A percentile compares a stretch with the other conserved stretches of the same genome.
phyloP scores from a whole-genome alignment of 2,888 invertebrate species.

The Lasius platythorax region DNA sequence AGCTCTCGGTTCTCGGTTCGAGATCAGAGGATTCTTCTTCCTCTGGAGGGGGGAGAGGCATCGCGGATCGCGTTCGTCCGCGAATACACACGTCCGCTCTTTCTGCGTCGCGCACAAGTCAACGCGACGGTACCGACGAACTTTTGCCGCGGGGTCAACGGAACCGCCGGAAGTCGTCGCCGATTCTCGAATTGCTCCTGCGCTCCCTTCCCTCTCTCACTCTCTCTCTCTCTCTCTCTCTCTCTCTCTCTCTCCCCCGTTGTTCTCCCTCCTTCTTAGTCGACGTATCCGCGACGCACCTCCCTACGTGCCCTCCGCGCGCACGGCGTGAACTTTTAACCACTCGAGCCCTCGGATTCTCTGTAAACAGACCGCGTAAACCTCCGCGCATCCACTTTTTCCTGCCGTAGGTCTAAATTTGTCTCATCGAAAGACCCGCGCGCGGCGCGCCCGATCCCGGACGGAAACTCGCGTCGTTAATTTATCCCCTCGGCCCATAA shows the following conservation, averaged over 20 bases:
- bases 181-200: constrained; percentile 77
- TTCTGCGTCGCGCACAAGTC: constrained; percentile 62
- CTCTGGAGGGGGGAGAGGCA: not conserved
- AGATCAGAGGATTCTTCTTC: constrained; percentile 9
- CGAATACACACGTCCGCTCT: constrained; percentile 56
- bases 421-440: constrained; percentile 73
- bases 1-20: constrained; percentile 25
- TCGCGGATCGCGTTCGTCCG: constrained; percentile 29
- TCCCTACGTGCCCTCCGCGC: constrained; percentile 42
- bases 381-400: constrained; percentile 74
- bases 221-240: not conserved
- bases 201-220: not conserved
- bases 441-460: constrained; percentile 68
- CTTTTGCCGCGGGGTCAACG: constrained; percentile 81
- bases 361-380: constrained; percentile 77
- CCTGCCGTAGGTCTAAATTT: constrained; percentile 71
- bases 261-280: constrained; percentile 27
- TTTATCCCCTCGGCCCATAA: constrained; percentile 63
- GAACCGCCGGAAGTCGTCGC: constrained; percentile 83
- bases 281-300: constrained; percentile 26
- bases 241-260: not conserved
- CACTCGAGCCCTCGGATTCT: constrained; percentile 58
- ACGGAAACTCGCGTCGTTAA: constrained; percentile 75
- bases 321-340: constrained; percentile 58
- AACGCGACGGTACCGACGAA: constrained; percentile 54